phyloP scores from a whole-genome alignment of 2,888 invertebrate species.

The Euzophera pinguis region DNA sequence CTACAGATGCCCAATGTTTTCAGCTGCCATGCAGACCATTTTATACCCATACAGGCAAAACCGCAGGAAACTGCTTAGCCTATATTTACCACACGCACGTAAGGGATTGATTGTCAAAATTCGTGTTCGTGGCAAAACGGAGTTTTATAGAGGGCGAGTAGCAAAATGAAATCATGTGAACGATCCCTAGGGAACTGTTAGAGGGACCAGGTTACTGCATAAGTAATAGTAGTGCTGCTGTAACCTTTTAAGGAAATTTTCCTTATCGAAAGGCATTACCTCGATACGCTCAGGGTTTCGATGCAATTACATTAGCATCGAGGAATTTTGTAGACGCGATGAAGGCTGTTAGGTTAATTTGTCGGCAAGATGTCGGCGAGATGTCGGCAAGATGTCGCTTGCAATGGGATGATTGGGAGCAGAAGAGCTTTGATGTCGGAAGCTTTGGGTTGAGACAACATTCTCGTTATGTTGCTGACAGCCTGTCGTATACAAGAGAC shows the following conservation, averaged over 20 bases:
- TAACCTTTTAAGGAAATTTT: constrained; percentile 14
- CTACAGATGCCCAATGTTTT: too few relatives aligned
- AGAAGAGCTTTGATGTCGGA: too few relatives aligned
- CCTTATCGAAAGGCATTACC: constrained; percentile 12
- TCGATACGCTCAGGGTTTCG: constrained; percentile 10
- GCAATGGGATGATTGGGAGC: too few relatives aligned
- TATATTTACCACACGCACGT: neutral
- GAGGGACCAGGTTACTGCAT: constrained; percentile 77
- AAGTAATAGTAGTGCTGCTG: constrained; percentile 63
- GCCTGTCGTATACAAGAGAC: too few relatives aligned
- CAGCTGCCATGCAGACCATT: too few relatives aligned
- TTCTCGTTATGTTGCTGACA: too few relatives aligned
- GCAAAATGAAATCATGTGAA: constrained; percentile 41
- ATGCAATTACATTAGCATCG: constrained; percentile 15
- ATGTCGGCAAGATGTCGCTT: constrained; percentile 1
- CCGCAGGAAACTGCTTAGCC: neutral
- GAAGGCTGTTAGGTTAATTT: constrained; percentile 8
- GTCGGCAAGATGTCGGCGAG: too few relatives aligned
- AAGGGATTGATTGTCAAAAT: constrained; percentile 6
- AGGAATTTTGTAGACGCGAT: neutral
- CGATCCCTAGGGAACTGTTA: constrained; percentile 50
- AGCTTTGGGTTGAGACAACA: too few relatives aligned
- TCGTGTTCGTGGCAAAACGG: neutral
- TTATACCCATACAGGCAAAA: too few relatives aligned
- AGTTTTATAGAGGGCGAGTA: constrained; percentile 12